Evolutionary conservation across 1,140 invertebrate species (phyloP).

Genomic region (Aphidius ervi): DNA sequence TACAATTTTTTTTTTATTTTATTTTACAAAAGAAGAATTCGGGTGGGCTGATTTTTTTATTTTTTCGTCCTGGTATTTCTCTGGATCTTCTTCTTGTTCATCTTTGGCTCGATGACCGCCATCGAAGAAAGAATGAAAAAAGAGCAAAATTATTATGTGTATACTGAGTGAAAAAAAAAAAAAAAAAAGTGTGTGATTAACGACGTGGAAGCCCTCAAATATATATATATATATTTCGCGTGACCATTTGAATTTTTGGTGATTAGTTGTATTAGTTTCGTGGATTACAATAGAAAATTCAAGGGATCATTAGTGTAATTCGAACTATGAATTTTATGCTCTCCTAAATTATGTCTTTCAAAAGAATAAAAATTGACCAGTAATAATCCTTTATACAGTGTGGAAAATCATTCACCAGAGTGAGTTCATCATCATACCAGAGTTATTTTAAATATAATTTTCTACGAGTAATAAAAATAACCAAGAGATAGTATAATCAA

Average conservation of each 20-base stretch:
- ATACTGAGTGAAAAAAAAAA: not conserved
- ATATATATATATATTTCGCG: not conserved
- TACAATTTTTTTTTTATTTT: constrained; percentile 3
- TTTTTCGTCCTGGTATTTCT: not conserved
- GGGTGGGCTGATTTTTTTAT: constrained; percentile 8
- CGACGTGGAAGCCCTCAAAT: not conserved
- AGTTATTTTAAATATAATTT: too few species aligned
- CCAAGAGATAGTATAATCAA: too few species aligned
- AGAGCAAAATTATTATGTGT: not conserved
- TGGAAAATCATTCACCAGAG: too few species aligned
- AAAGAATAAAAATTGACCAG: not conserved
- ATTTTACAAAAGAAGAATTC: constrained; percentile 16
- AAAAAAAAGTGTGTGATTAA: constrained; percentile 6
- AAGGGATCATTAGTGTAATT: constrained; percentile 6
- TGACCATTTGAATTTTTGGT: not conserved
- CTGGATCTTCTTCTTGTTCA: not conserved
- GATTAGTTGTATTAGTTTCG: constrained; percentile 8
- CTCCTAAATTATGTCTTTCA: not conserved
- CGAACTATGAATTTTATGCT: not conserved
- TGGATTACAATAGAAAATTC: constrained; percentile 1
- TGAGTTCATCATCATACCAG: too few species aligned
- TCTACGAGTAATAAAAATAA: too few species aligned
- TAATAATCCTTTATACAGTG: too few species aligned
- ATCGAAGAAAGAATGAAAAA: constrained; percentile 4
- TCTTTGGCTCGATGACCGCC: constrained; percentile 4